Percentiles rank a stretch among this genome's conserved stretches.
Conservation (phyloP, 2,888 invertebrate genomes). For the Rugalucina vietnamica region DNA sequence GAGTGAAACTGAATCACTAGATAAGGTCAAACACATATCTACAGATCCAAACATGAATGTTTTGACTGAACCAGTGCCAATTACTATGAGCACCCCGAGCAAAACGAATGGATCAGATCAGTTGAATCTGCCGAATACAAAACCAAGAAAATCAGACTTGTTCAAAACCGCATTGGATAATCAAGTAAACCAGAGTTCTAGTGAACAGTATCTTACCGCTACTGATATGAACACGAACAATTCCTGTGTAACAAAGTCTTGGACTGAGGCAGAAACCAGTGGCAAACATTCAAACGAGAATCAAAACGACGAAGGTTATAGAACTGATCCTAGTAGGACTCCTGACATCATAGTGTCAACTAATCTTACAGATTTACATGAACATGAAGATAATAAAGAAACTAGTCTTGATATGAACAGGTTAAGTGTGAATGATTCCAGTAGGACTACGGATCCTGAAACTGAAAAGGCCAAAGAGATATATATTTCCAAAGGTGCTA, state of each 20-base stretch:
- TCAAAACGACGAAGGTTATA: conserved; percentile 59
- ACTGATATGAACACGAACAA: background rate
- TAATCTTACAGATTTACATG: background rate
- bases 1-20: conserved; percentile 9
- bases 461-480: conserved; percentile 72
- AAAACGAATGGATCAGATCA: conserved; percentile 28
- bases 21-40: conserved; percentile 33
- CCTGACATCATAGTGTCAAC: conserved; percentile 13
- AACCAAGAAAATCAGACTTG: conserved; percentile 38
- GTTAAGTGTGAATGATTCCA: conserved; percentile 24
- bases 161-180: conserved; percentile 48
- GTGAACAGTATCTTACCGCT: conserved; percentile 45
- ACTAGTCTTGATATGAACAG: conserved; percentile 15
- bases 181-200: conserved; percentile 32
- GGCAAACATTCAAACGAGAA: conserved; percentile 25
- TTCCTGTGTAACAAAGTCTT: background rate
- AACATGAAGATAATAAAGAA: background rate
- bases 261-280: background rate
- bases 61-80: conserved; percentile 55
- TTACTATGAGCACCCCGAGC: conserved; percentile 61
- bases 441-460: conserved; percentile 54
- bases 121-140: conserved; percentile 17
- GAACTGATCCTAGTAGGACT: conserved; percentile 43
- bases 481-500: conserved; percentile 74
- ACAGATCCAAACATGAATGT: conserved; percentile 50